Conservation (phyloP, 2,113 vertebrate species). For the Paramormyrops kingsleyae region DNA sequence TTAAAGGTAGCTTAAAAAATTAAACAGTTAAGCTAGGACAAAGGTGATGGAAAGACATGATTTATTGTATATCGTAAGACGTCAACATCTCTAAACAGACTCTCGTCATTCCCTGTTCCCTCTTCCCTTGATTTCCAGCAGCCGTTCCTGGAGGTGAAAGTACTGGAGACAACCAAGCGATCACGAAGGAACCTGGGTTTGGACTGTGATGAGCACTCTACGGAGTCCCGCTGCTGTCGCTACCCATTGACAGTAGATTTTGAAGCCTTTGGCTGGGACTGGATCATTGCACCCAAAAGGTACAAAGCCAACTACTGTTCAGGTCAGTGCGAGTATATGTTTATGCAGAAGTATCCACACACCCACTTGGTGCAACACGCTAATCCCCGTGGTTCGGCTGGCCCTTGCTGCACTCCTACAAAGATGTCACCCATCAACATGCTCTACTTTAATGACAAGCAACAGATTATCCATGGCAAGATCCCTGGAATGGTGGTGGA, state of each 20-base stretch:
- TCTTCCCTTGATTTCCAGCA: conserved; percentile 69
- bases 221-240: conserved; percentile 92
- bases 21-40: not conserved
- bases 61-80: not conserved
- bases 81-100: conserved; percentile 9
- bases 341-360: conserved; percentile 98
- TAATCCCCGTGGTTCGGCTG: conserved; percentile 88
- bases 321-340: conserved; percentile 98
- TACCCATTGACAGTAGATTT: conserved; percentile 97
- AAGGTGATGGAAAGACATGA: not conserved
- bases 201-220: conserved; percentile 95
- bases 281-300: conserved; percentile 97
- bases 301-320: conserved; percentile 99
- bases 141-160: conserved; percentile 94
- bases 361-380: conserved; percentile 96
- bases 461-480: conserved; percentile 98
- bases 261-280: conserved; percentile 97
- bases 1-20: not conserved
- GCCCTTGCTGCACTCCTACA: conserved; percentile 95
- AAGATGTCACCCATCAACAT: conserved; percentile 99
- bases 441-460: conserved; percentile 99
- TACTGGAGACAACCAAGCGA: conserved; percentile 91
- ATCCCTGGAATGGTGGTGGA: conserved; percentile 98
- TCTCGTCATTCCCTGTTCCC: conserved; percentile 53
- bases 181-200: conserved; percentile 88